A percentile compares a stretch with the other conserved stretches of the same genome.
phyloP scores from a whole-genome alignment of 1,140 invertebrate genomes.

The Eubasilissa regina region DNA sequence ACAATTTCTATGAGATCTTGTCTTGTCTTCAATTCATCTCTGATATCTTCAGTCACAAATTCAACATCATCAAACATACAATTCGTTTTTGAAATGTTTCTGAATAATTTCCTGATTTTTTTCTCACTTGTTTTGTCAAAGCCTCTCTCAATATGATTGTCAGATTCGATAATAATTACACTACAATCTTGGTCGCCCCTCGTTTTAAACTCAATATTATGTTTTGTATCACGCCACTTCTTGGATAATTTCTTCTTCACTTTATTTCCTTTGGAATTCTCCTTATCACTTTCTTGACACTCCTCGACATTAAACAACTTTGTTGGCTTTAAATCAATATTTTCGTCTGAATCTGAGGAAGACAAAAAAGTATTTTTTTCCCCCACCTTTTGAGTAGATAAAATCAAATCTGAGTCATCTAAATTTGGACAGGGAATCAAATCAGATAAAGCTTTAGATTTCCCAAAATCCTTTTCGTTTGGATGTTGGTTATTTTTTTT shows the following conservation, averaged over 20 bases:
- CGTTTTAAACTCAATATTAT: background rate
- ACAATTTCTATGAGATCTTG: no score
- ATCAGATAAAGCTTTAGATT: background rate
- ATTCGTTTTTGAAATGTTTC: background rate
- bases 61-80: slow-evolving; percentile 13
- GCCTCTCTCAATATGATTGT: background rate
- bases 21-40: no score
- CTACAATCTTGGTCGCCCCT: background rate
- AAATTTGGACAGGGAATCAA: slow-evolving; percentile 18
- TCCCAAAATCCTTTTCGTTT: background rate
- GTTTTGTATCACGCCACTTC: slow-evolving; percentile 11
- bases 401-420: slow-evolving; percentile 34
- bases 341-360: slow-evolving; percentile 23
- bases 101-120: slow-evolving; percentile 15
- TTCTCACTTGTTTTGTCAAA: slow-evolving; percentile 1
- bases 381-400: slow-evolving; percentile 18
- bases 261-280: background rate
- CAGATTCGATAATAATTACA: slow-evolving; percentile 19
- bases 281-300: background rate
- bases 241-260: slow-evolving; percentile 15
- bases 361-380: slow-evolving; percentile 16
- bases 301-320: background rate
- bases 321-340: slow-evolving; percentile 4
- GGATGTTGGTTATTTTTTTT: background rate
- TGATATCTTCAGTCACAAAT: slow-evolving; percentile 9